Evolutionary conservation across 2,113 vertebrate genomes (phyloP).

Genomic region (Chinchilla lanigera): DNA sequence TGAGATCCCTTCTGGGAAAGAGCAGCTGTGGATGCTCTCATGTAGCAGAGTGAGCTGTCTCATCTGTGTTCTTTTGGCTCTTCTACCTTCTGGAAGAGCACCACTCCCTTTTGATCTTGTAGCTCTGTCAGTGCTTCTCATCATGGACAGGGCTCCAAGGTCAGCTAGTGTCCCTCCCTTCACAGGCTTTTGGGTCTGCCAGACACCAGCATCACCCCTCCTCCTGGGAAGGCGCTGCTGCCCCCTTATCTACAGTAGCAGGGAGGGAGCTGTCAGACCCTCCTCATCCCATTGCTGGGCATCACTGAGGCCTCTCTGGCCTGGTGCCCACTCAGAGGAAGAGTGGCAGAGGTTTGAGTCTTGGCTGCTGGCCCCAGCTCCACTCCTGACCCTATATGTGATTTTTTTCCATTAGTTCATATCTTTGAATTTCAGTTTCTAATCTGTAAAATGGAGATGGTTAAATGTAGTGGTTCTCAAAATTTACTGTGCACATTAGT

Average conservation of each 20-base stretch:
- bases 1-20: background rate
- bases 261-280: background rate
- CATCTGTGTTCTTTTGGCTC: background rate
- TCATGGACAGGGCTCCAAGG: background rate
- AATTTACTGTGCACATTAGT: background rate
- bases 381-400: background rate
- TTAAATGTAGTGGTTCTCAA: background rate
- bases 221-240: background rate
- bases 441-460: background rate
- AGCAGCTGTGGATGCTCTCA: background rate
- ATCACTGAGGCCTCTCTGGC: background rate
- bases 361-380: background rate
- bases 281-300: background rate
- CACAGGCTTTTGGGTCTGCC: background rate
- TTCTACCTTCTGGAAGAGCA: background rate
- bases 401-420: background rate
- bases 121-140: background rate
- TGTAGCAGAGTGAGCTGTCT: background rate
- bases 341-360: background rate
- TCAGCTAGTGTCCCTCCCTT: background rate
- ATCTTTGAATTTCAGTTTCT: background rate
- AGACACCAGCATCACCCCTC: background rate
- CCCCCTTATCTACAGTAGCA: background rate
- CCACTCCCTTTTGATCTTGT: background rate
- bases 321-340: background rate